Percentiles rank a stretch among this genome's conserved stretches.
These are phyloP conservation scores for Tinea pellionella DNA, from an alignment of 2,888 invertebrate genomes.

Conservation along the genomic window DNA sequence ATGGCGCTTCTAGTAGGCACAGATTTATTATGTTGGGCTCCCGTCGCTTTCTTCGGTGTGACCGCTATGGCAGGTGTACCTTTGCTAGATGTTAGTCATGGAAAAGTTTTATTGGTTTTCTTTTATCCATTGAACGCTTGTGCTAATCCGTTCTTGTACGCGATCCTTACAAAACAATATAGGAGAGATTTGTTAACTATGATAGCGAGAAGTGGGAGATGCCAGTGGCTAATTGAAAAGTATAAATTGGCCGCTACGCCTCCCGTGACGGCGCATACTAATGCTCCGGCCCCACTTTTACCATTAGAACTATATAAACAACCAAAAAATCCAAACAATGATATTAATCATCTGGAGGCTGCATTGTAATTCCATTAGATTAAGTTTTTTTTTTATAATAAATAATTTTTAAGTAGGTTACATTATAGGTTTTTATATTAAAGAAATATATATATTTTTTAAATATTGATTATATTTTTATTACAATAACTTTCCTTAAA, in stretches of 20 bases:
- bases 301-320: constrained; percentile 45
- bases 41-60: constrained; percentile 89
- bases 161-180: constrained; percentile 89
- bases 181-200: constrained; percentile 78
- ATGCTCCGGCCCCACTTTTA: constrained; percentile 44
- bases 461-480: constrained; percentile 30
- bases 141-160: constrained; percentile 93
- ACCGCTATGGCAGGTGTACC: constrained; percentile 88
- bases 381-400: constrained; percentile 24
- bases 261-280: constrained; percentile 53
- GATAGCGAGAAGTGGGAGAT: constrained; percentile 71
- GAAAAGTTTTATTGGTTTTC: constrained; percentile 86
- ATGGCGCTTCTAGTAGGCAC: constrained; percentile 92
- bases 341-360: constrained; percentile 34
- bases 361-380: constrained; percentile 29
- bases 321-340: constrained; percentile 38
- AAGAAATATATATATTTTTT: constrained; percentile 34
- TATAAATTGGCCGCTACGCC: constrained; percentile 54
- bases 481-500: constrained; percentile 16
- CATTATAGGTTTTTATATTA: background rate
- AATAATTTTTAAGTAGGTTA: constrained; percentile 27
- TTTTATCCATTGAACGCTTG: constrained; percentile 93
- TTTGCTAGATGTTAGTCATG: constrained; percentile 83
- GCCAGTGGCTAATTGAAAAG: constrained; percentile 49
- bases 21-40: constrained; percentile 87